A percentile compares a stretch with the other conserved stretches of the same genome.
phyloP scores from a whole-genome alignment of 1,140 invertebrate species.

The Sipha flava region DNA sequence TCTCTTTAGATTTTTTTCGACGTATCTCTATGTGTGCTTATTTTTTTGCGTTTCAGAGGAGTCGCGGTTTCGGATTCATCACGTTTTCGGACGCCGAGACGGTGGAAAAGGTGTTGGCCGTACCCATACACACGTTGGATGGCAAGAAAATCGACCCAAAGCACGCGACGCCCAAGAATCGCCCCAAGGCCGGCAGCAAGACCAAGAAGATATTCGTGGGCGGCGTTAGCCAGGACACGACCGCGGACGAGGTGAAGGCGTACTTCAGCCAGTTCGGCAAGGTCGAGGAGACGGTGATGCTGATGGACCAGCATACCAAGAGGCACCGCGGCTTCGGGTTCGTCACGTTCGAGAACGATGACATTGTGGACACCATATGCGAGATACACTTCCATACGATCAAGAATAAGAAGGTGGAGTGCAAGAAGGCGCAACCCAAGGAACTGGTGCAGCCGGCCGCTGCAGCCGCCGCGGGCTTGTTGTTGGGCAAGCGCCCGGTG shows the following conservation, averaged over 20 bases:
- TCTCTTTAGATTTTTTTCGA: too few relatives aligned
- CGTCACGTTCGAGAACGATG: slow-evolving; percentile 85
- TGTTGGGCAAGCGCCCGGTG: slow-evolving; percentile 64
- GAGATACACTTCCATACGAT: slow-evolving; percentile 89
- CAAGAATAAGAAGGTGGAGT: slow-evolving; percentile 88
- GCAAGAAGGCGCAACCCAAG: slow-evolving; percentile 87
- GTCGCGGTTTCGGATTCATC: slow-evolving; percentile 87
- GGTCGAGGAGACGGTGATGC: slow-evolving; percentile 85
- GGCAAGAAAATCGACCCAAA: slow-evolving; percentile 92
- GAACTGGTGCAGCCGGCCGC: slow-evolving; percentile 64
- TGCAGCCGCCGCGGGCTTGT: slow-evolving; percentile 45
- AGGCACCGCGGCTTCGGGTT: slow-evolving; percentile 84
- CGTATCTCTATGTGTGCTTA: neutral
- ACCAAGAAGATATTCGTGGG: slow-evolving; percentile 90
- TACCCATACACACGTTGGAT: slow-evolving; percentile 83
- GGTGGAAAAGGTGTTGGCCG: slow-evolving; percentile 80
- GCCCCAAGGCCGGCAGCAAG: slow-evolving; percentile 72
- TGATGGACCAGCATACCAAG: slow-evolving; percentile 90
- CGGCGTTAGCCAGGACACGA: slow-evolving; percentile 83
- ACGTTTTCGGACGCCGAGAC: slow-evolving; percentile 81
- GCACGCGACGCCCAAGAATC: slow-evolving; percentile 82
- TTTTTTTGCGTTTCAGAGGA: slow-evolving; percentile 54
- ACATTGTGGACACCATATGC: slow-evolving; percentile 81
- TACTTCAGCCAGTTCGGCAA: slow-evolving; percentile 88
- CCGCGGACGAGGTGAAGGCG: slow-evolving; percentile 79